Evolutionary conservation across 1,140 invertebrate species (phyloP).

Genomic region (Drosophila nannoptera): DNA sequence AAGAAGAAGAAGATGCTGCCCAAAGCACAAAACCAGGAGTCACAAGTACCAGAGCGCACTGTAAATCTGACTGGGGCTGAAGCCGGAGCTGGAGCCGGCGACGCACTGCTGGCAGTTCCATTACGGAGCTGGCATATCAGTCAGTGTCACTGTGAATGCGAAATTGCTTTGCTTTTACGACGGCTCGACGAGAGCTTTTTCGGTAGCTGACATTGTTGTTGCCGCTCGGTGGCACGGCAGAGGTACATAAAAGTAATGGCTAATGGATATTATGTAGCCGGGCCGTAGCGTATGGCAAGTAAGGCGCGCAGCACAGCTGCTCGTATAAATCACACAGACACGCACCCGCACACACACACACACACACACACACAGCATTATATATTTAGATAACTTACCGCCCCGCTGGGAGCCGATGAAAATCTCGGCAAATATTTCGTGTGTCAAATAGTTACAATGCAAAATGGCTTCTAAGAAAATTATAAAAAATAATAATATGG

Average conservation of each 20-base stretch:
- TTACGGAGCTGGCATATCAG: conserved; percentile 58
- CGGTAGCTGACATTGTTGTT: conserved; percentile 33
- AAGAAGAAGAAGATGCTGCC: conserved; percentile 8
- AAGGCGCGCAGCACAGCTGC: neutral
- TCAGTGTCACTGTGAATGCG: conserved; percentile 74
- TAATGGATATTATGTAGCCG: conserved; percentile 42
- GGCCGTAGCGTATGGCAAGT: conserved; percentile 22
- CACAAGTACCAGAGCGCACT: conserved; percentile 17
- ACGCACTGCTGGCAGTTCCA: conserved; percentile 15
- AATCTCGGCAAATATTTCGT: conserved; percentile 23
- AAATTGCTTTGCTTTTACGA: conserved; percentile 76
- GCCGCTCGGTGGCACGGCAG: conserved; percentile 21
- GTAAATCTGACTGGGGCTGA: no score
- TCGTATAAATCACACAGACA: conserved; percentile 17
- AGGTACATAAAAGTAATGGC: conserved; percentile 48
- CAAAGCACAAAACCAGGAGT: conserved; percentile 30
- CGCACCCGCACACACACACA: no score
- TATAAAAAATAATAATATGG: conserved; percentile 1
- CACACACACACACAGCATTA: no score
- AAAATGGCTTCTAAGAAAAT: neutral
- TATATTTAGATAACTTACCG: conserved; percentile 21
- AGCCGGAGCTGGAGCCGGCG: neutral
- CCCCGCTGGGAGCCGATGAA: conserved; percentile 30
- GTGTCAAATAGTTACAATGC: conserved; percentile 30
- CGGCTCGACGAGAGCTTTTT: conserved; percentile 14